Base-by-base conservation (phyloP, 2,113 vertebrate species). In the Cisticola juncidis region DNA sequence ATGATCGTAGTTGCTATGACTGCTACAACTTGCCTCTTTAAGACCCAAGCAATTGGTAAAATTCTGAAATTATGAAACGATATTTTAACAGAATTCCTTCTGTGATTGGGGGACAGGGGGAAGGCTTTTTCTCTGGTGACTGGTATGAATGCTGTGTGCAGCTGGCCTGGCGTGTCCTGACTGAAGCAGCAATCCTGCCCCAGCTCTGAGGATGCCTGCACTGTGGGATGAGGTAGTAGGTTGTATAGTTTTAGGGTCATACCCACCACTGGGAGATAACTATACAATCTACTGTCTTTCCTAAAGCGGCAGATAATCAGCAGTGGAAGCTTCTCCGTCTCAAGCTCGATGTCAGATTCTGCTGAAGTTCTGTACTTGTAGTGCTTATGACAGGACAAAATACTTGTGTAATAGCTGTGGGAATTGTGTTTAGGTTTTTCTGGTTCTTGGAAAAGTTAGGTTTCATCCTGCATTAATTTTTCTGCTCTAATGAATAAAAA, bases 201-300 rank as follows among this genome's bases (percentile, higher is more conserved):
- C 66, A 45, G 9, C 88, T 77, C 65, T 62, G 96, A 95, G 81
- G 58, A 94, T 83, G 72, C 97, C 98, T 98, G 98, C 96, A 65
- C 98, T 96, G 98, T 99, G 99, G 98, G 99, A 98, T 99, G 99
- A 99, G 99, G 99, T 99, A 99, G 99, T 99, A 99, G 99, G 99
- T 99, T 99, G 99, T 99, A 99, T 99, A 99, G 99, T 99, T 99
- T 99, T 99, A 99, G 99, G 99, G 99, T 99, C 99, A 99, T 98
- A 99, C 99, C 99, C 99, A 96, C 98, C 97, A 98, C 98, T 99
- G 99, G 99, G 99, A 99, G 99, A 99, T 99, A 99, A 99, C 99
- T 99, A 99, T 99, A 99, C 99, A 99, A 98, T 99, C 99, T 99
- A 99, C 99, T 99, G 99, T 99, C 99, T 99, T 99, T 99, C 99